phyloP scores from a whole-genome alignment of 2,113 vertebrate species.

The Cricetomys ansorgei region DNA sequence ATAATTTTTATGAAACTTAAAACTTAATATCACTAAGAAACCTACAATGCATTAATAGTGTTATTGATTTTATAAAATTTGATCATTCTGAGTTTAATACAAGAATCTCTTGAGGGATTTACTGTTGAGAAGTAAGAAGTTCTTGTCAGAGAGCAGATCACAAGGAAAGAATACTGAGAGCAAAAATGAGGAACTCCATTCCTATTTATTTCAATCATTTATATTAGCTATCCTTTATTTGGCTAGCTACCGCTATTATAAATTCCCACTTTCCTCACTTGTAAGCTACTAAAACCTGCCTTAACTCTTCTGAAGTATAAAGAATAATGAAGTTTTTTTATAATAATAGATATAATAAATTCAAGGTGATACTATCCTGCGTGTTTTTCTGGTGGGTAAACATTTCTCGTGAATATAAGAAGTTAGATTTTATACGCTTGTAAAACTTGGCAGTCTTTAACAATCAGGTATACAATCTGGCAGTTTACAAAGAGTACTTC shows the following conservation, averaged over 20 bases:
- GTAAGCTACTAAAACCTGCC: background rate
- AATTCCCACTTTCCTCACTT: background rate
- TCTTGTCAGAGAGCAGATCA: background rate
- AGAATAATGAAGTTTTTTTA: conserved; percentile 18
- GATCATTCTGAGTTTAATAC: conserved; percentile 63
- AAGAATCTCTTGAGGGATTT: conserved; percentile 22
- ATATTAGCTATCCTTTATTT: conserved; percentile 8
- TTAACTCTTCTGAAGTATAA: background rate
- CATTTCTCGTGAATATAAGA: background rate
- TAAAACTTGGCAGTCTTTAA: conserved; percentile 65
- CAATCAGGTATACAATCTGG: conserved; percentile 72
- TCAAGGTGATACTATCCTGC: background rate
- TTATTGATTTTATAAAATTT: conserved; percentile 67
- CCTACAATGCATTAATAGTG: conserved; percentile 38
- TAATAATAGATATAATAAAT: conserved; percentile 13
- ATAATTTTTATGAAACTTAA: conserved; percentile 65
- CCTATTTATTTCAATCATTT: background rate
- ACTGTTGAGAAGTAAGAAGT: conserved; percentile 11
- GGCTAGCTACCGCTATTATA: background rate
- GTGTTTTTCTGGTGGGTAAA: conserved; percentile 46
- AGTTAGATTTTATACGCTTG: conserved; percentile 46
- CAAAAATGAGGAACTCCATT: background rate
- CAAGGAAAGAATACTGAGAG: background rate
- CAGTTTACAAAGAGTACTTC: conserved; percentile 56
- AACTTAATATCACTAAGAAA: conserved; percentile 64